A percentile compares a stretch with the other conserved stretches of the same genome.
phyloP scores from a whole-genome alignment of 2,113 vertebrate genomes.

The Sinocyclocheilus rhinocerous region DNA sequence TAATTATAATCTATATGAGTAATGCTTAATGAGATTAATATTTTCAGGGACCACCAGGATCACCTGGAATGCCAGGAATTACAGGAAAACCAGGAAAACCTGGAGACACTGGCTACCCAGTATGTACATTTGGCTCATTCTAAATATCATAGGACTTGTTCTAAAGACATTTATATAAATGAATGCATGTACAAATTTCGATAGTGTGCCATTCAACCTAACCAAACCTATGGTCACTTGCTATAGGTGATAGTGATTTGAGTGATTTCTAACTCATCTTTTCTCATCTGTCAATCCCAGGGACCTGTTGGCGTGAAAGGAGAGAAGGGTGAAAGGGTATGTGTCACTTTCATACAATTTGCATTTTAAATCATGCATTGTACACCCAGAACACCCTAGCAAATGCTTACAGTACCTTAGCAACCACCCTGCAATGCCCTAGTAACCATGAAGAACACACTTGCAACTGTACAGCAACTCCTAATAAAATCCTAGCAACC shows the following conservation, averaged over 20 bases:
- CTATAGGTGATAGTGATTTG: not conserved
- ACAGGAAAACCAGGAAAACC: slow-evolving; percentile 90
- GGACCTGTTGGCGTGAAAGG: slow-evolving; percentile 88
- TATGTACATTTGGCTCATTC: slow-evolving; percentile 69
- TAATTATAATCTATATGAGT: not conserved
- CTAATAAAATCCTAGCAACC: too few species aligned
- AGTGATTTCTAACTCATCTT: not conserved
- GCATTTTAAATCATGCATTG: too few species aligned
- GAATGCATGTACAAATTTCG: not conserved
- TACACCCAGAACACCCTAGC: too few species aligned
- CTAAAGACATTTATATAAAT: not conserved
- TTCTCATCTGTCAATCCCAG: slow-evolving; percentile 74
- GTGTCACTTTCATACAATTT: slow-evolving; percentile 57
- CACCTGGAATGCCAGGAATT: slow-evolving; percentile 89
- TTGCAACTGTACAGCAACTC: too few species aligned
- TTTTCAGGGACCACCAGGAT: slow-evolving; percentile 87
- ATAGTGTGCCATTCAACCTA: not conserved
- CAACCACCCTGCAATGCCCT: too few species aligned
- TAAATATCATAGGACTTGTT: not conserved
- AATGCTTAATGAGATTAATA: not conserved
- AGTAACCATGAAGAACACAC: too few species aligned
- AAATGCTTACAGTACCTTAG: too few species aligned
- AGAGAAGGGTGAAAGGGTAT: slow-evolving; percentile 95
- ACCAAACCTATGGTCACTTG: not conserved
- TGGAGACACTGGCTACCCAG: slow-evolving; percentile 87